A percentile compares a stretch with the other conserved stretches of the same genome.
Conservation (phyloP, 2,113 vertebrate genomes). For the Tragelaphus buxtoni region DNA sequence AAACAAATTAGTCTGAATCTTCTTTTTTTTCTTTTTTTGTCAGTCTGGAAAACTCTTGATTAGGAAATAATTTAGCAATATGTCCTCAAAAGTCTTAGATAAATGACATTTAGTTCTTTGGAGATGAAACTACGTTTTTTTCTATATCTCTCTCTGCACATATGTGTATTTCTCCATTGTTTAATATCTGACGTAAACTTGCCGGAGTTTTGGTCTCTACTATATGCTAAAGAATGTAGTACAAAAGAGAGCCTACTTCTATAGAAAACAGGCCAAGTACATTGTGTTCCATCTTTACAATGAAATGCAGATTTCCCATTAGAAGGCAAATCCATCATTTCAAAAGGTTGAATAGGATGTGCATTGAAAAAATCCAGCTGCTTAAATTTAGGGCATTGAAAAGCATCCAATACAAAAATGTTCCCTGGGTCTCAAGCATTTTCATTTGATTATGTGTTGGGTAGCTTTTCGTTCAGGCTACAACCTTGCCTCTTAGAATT, state of each 20-base stretch:
- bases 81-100: not conserved
- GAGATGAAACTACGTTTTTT: slow-evolving; percentile 7
- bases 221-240: slow-evolving; percentile 53
- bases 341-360: slow-evolving; percentile 66
- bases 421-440: slow-evolving; percentile 55
- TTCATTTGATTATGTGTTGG: slow-evolving; percentile 65
- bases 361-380: slow-evolving; percentile 65
- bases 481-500: slow-evolving; percentile 25
- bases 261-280: slow-evolving; percentile 67
- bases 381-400: slow-evolving; percentile 67
- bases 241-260: slow-evolving; percentile 47
- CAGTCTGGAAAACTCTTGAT: slow-evolving; percentile 24
- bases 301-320: slow-evolving; percentile 72
- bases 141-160: not conserved
- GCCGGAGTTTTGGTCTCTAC: slow-evolving; percentile 7
- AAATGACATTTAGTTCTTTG: not conserved
- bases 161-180: not conserved
- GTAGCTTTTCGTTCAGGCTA: slow-evolving; percentile 33
- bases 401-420: slow-evolving; percentile 26
- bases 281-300: slow-evolving; percentile 72
- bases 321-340: slow-evolving; percentile 70
- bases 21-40: slow-evolving; percentile 18
- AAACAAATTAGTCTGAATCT: not conserved
- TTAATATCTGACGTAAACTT: slow-evolving; percentile 31
- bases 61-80: slow-evolving; percentile 38